Evolutionary conservation across 2,888 invertebrate species (phyloP), one percentile per base, ranked within the genome.

Genomic region (Orthosia gracilis): DNA sequence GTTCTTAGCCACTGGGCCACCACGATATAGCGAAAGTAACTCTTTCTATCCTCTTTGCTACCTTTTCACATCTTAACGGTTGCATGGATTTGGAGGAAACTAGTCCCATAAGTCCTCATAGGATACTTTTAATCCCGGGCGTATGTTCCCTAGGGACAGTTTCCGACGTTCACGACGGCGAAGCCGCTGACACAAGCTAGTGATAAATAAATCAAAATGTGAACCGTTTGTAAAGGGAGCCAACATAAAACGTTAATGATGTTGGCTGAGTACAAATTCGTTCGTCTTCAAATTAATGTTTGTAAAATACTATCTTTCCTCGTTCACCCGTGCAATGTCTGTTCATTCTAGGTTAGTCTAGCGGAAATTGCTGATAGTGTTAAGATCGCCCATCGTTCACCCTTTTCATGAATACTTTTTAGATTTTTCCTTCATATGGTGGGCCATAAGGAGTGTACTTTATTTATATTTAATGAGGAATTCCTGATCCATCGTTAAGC

Each of bases 201-300:
- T 31, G 1, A 9, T 70, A 69, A 55, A 55, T 55, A 47, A 50
- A 72, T 59, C 26, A 52, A 31, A 18, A 18, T 59, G 7, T 55
- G 40, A 50, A 45, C 40, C 3, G 11, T 55, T 73, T 17, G 23
- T 40, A 52, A 57, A 50, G 21, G 17, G 4, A 76, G 7, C 23
- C 26, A 75, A 50, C 31, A 45, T 57, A 23, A 15, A 55, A 66
- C 12, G 57, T 52, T 57, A 50, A 15, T 11, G 40, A 47, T 57
- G 31, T 58, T 58, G 1, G 31, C 18, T 57, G 23, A 40, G 40
- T 40, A 9, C 40, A 40, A 40, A 40, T 40, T 40, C 40, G 40
- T 40, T 40, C 1, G 7, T n/a, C 40, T 71, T 11, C n/a, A 45
- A 54, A 52, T 65, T 18, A 31, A 17, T 9, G 17, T 47, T 69